phyloP scores from a whole-genome alignment of 2,797 vertebrate species.

The Scolopax rusticola region DNA sequence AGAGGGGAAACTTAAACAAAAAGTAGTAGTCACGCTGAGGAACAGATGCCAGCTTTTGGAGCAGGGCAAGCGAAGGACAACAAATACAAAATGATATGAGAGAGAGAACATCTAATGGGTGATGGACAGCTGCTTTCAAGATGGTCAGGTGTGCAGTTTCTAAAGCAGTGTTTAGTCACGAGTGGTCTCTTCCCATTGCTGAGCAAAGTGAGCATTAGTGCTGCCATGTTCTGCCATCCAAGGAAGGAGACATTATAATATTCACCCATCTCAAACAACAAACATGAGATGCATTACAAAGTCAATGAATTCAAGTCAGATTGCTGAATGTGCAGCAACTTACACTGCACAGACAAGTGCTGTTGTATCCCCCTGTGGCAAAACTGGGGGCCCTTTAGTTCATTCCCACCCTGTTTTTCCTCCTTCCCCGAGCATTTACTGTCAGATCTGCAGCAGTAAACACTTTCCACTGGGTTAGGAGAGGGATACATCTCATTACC shows the following conservation, averaged over 20 bases:
- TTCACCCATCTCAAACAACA: not conserved
- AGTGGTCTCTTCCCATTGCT: not conserved
- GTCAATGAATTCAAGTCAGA: not conserved
- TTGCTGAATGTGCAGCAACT: not conserved
- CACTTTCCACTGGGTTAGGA: not conserved
- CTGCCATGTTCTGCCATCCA: not conserved
- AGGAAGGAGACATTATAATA: not conserved
- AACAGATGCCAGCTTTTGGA: not conserved
- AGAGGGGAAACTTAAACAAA: not conserved
- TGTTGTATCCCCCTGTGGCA: not conserved
- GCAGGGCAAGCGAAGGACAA: not conserved
- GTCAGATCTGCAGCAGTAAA: not conserved
- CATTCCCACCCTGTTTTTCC: not conserved
- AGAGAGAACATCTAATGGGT: not conserved
- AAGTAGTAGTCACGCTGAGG: not conserved
- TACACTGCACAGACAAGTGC: not conserved
- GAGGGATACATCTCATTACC: not conserved
- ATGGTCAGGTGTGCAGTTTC: not conserved
- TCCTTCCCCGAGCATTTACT: not conserved
- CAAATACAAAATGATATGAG: not conserved
- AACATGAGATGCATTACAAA: not conserved
- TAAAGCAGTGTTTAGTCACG: not conserved
- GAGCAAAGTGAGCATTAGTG: not conserved
- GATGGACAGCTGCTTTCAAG: not conserved
- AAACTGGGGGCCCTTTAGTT: not conserved